These are phyloP conservation scores for Argyra leucocephala DNA, from an alignment of 2,888 invertebrate species.

Conservation along the genomic window DNA sequence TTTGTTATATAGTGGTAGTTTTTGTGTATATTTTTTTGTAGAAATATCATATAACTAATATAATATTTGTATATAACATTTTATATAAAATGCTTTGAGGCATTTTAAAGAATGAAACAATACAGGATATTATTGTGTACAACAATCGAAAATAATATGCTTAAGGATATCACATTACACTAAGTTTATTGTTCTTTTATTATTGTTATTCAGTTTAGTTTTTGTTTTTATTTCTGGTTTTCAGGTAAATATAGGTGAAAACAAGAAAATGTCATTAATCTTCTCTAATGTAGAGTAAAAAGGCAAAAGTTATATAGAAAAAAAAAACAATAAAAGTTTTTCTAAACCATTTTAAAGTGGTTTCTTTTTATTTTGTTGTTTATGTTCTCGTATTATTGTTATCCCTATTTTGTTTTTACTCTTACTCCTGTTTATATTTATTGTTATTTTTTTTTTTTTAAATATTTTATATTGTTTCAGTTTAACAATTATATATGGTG, in stretches of 20 bases:
- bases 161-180: not conserved
- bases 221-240: not conserved
- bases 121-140: not conserved
- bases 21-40: not conserved
- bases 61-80: not conserved
- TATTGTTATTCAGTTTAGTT: not conserved
- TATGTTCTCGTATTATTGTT: not conserved
- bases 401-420: not conserved
- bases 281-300: not conserved
- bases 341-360: not conserved
- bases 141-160: not conserved
- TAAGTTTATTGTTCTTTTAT: not conserved
- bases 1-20: too few species aligned
- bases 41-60: not conserved
- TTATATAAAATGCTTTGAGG: too few species aligned
- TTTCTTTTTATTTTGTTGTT: not conserved
- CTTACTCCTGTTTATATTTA: too few species aligned
- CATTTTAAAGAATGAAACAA: not conserved
- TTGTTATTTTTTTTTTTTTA: too few species aligned
- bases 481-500: too few species aligned
- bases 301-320: not conserved
- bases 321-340: not conserved
- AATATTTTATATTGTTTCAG: too few species aligned
- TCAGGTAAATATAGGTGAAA: conserved; percentile 1
- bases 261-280: not conserved